A percentile compares a stretch with the other conserved stretches of the same genome.
Evolutionary conservation across 2,888 invertebrate genomes (phyloP).

Genomic region (Lamellibrachia satsuma): DNA sequence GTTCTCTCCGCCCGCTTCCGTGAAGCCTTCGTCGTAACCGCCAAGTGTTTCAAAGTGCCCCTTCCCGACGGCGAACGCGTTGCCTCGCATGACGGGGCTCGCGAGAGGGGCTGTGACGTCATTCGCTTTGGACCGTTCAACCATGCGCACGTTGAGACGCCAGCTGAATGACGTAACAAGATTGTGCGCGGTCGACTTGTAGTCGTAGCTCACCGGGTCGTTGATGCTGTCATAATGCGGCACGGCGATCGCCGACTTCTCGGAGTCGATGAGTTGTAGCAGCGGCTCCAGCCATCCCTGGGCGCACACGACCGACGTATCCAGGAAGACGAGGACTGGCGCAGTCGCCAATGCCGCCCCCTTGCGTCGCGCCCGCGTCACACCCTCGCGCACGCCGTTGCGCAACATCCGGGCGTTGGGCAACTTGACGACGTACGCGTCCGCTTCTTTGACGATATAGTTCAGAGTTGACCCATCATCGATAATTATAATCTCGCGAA

Average conservation of each 20-base stretch:
- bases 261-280: conserved; percentile 30
- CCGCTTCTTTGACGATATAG: conserved; percentile 39
- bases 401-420: conserved; percentile 34
- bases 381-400: conserved; percentile 30
- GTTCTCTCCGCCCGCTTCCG: conserved; percentile 41
- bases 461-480: conserved; percentile 44
- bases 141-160: conserved; percentile 38
- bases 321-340: conserved; percentile 41
- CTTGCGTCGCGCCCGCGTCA: conserved; percentile 33
- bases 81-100: conserved; percentile 39
- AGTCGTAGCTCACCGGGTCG: conserved; percentile 42
- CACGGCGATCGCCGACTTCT: conserved; percentile 37
- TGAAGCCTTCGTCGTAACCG: conserved; percentile 40
- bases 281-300: conserved; percentile 44
- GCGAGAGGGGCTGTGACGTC: not conserved
- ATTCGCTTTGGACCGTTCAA: not conserved
- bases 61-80: conserved; percentile 40
- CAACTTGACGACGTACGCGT: conserved; percentile 32
- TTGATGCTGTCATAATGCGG: conserved; percentile 42
- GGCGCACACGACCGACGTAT: conserved; percentile 36
- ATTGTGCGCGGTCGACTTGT: conserved; percentile 29
- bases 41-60: conserved; percentile 34
- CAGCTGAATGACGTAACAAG: conserved; percentile 37
- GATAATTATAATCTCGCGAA: conserved; percentile 43
- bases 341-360: conserved; percentile 35